Evolutionary conservation across 2,113 vertebrate species (phyloP).

Genomic region (Rhynchopsitta pachyrhyncha): DNA sequence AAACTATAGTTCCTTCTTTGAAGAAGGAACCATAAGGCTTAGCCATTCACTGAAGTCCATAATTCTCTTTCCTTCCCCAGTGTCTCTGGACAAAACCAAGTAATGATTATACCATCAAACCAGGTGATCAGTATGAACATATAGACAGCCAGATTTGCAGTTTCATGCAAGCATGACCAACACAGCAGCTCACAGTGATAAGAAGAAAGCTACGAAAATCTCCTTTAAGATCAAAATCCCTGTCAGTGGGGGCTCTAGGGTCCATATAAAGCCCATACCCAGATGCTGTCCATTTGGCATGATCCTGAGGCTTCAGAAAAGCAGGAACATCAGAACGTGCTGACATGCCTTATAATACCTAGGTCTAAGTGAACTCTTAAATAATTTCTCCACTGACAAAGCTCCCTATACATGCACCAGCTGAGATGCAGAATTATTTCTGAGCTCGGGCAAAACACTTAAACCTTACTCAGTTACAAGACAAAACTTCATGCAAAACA

Average conservation of each 20-base stretch:
- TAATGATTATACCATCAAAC: neutral
- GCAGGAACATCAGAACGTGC: neutral
- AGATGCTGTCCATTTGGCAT: neutral
- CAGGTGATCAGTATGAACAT: neutral
- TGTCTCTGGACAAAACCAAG: neutral
- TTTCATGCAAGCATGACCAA: neutral
- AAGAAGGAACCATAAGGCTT: neutral
- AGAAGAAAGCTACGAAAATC: neutral
- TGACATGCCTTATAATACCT: neutral
- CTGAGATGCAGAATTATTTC: neutral
- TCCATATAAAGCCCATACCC: neutral
- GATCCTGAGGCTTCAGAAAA: neutral
- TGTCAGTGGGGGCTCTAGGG: neutral
- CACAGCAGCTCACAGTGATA: neutral
- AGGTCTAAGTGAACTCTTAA: neutral
- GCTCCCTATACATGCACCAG: accelerated
- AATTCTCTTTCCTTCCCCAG: neutral
- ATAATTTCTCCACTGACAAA: neutral
- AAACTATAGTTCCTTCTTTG: neutral
- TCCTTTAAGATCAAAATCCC: neutral
- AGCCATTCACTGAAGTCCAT: neutral
- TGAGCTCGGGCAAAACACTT: neutral
- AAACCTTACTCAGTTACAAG: neutral
- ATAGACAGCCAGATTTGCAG: neutral
- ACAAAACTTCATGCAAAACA: neutral